phyloP scores from a whole-genome alignment of 2,797 vertebrate genomes.

The Cynodonichthys magdalenae region DNA sequence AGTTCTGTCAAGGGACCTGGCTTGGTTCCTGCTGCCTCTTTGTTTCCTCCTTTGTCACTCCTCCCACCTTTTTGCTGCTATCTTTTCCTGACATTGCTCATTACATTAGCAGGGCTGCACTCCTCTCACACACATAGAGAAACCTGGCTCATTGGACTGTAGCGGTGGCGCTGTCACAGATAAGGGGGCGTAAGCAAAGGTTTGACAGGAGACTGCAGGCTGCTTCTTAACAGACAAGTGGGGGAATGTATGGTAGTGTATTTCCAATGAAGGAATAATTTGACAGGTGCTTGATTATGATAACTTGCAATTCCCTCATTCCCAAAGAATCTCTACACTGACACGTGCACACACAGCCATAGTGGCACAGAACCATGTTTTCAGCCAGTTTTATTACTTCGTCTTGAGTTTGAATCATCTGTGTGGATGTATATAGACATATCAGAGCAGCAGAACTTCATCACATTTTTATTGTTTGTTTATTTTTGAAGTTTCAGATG shows the following conservation, averaged over 20 bases:
- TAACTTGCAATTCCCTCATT: slow-evolving; percentile 64
- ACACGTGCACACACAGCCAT: slow-evolving; percentile 16
- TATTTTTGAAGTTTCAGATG: slow-evolving; percentile 57
- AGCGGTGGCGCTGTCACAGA: slow-evolving; percentile 23
- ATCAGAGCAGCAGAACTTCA: too few species aligned
- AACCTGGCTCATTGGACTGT: slow-evolving; percentile 28
- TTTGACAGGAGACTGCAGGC: slow-evolving; percentile 64
- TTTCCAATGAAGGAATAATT: slow-evolving; percentile 75
- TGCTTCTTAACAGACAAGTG: slow-evolving; percentile 64
- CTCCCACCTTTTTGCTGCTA: slow-evolving; percentile 32
- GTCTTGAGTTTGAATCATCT: background rate
- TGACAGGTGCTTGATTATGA: slow-evolving; percentile 74
- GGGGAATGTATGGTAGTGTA: slow-evolving; percentile 61
- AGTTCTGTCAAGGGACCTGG: slow-evolving; percentile 42
- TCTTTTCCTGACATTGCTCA: slow-evolving; percentile 55
- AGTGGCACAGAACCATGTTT: slow-evolving; percentile 10
- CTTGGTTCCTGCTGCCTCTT: slow-evolving; percentile 50
- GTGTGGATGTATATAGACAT: too few species aligned
- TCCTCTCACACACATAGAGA: slow-evolving; percentile 30
- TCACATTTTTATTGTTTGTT: slow-evolving; percentile 27
- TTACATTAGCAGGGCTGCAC: slow-evolving; percentile 39
- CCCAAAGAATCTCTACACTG: slow-evolving; percentile 41
- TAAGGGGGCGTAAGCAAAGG: slow-evolving; percentile 36
- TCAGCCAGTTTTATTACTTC: slow-evolving; percentile 16
- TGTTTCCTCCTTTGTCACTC: slow-evolving; percentile 44